These are phyloP conservation scores for Cotesia vestalis DNA, from an alignment of 1,140 invertebrate species.

Conservation along the genomic window DNA sequence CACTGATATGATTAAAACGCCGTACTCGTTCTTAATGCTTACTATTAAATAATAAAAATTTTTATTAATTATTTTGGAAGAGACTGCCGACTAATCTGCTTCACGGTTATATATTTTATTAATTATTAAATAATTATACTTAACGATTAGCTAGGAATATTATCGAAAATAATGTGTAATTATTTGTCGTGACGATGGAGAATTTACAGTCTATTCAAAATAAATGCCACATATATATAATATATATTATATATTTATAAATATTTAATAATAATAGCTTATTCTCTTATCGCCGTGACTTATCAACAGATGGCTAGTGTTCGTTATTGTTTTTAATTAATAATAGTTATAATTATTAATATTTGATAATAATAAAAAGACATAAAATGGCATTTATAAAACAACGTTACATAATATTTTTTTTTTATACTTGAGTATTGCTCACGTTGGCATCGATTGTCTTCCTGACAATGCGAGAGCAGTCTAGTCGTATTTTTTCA, in stretches of 20 bases:
- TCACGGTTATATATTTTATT: constrained; percentile 37
- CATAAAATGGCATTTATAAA: constrained; percentile 34
- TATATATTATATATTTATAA: constrained; percentile 4
- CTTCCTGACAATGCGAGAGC: constrained; percentile 11
- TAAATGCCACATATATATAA: constrained; percentile 34
- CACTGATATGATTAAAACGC: constrained; percentile 61
- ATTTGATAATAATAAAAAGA: constrained; percentile 6
- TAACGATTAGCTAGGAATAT: constrained; percentile 60
- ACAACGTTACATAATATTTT: constrained; percentile 7
- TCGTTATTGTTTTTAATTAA: background rate
- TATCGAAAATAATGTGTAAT: constrained; percentile 57
- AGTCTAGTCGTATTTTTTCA: constrained; percentile 6
- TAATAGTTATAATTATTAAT: constrained; percentile 2
- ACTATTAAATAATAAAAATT: constrained; percentile 35
- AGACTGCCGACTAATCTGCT: constrained; percentile 49
- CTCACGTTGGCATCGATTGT: constrained; percentile 19
- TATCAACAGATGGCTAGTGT: too few relatives aligned
- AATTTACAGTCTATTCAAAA: constrained; percentile 41
- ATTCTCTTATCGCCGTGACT: too few relatives aligned
- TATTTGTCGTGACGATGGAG: constrained; percentile 49
- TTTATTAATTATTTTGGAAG: constrained; percentile 51
- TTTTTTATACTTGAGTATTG: constrained; percentile 9
- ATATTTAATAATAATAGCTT: constrained; percentile 6
- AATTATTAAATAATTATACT: constrained; percentile 33
- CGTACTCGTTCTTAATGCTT: constrained; percentile 43